These are phyloP conservation scores for Halictus rubicundus DNA, from an alignment of 1,140 invertebrate genomes.

Conservation along the genomic window DNA sequence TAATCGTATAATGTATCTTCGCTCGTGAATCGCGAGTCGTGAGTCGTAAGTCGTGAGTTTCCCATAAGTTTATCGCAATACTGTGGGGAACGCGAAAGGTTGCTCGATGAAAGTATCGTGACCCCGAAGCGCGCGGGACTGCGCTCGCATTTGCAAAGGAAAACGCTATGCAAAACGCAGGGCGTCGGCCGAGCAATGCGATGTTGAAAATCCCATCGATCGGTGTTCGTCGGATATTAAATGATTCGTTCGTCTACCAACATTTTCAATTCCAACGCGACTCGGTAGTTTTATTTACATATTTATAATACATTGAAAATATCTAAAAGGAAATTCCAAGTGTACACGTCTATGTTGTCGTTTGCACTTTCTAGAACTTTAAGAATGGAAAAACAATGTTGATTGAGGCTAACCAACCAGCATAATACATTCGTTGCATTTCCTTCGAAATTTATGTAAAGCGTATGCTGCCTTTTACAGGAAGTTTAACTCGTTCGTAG, in stretches of 20 bases:
- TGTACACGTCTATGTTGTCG: no score
- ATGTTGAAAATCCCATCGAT: slow-evolving; percentile 1
- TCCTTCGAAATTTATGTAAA: slow-evolving; percentile 25
- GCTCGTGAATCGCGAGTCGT: slow-evolving; percentile 48
- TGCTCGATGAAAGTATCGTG: slow-evolving; percentile 72
- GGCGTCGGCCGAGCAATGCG: slow-evolving; percentile 11
- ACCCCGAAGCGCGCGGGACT: slow-evolving; percentile 46
- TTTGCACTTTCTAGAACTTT: no score
- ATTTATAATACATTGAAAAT: no score
- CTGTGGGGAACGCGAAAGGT: slow-evolving; percentile 66
- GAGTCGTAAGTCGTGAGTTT: slow-evolving; percentile 55
- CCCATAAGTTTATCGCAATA: slow-evolving; percentile 53
- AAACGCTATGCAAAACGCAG: slow-evolving; percentile 39
- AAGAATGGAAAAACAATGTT: not conserved
- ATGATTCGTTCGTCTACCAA: not conserved
- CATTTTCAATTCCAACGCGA: no score
- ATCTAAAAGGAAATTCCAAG: no score
- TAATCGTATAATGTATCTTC: slow-evolving; percentile 27
- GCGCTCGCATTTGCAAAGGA: slow-evolving; percentile 51
- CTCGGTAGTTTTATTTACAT: no score
- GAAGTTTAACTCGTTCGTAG: slow-evolving; percentile 3
- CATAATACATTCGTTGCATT: slow-evolving; percentile 9
- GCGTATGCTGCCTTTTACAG: slow-evolving; percentile 1
- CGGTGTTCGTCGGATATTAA: not conserved
- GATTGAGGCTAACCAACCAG: not conserved